A percentile compares a stretch with the other conserved stretches of the same genome.
Evolutionary conservation across 2,797 vertebrate species (phyloP).

Genomic region (Tenualosa ilisha): DNA sequence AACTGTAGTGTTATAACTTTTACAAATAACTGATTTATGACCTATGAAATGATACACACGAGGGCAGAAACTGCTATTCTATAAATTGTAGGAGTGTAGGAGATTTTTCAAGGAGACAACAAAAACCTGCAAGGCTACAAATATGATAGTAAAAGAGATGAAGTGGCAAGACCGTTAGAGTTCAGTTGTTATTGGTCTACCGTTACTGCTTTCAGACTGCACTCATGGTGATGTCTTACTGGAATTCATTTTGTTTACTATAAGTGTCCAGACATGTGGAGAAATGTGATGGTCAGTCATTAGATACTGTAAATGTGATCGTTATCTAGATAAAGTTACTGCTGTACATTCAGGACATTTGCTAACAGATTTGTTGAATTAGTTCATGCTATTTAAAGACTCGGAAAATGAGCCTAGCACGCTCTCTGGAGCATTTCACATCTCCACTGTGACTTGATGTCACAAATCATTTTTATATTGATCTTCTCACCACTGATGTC

Average conservation of each 20-base stretch:
- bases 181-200: background rate
- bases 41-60: background rate
- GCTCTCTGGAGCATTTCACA: conserved; percentile 12
- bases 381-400: conserved; percentile 28
- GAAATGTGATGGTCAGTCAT: background rate
- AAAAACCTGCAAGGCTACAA: background rate
- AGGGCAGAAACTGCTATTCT: no score
- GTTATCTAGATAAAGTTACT: conserved; percentile 6
- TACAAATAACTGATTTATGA: background rate
- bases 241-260: conserved; percentile 16
- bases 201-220: background rate
- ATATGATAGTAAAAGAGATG: background rate
- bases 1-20: background rate
- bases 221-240: background rate
- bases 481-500: background rate
- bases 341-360: conserved; percentile 4
- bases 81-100: no score
- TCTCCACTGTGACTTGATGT: conserved; percentile 1
- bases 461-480: background rate
- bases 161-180: background rate
- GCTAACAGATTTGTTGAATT: conserved; percentile 28
- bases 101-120: no score
- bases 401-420: background rate
- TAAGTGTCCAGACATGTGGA: background rate
- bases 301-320: background rate